These are phyloP conservation scores for Diploscapter pachys DNA, from an alignment of 1,140 invertebrate genomes.

Conservation along the genomic window DNA sequence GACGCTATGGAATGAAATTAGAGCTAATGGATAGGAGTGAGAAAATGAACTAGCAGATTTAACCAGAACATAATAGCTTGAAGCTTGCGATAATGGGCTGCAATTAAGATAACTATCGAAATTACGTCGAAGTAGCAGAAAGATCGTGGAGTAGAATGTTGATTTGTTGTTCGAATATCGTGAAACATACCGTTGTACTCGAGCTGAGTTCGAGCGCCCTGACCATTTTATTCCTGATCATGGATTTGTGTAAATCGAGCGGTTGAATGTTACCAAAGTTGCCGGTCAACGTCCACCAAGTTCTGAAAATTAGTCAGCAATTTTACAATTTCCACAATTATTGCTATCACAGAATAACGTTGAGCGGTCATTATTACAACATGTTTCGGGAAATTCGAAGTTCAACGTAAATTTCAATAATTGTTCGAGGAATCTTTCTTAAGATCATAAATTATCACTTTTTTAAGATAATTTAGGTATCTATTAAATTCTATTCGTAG, in stretches of 20 bases:
- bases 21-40: background rate
- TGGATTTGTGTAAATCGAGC: conserved; percentile 98
- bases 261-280: conserved; percentile 98
- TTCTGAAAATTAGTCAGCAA: conserved; percentile 69
- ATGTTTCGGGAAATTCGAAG: background rate
- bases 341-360: no score
- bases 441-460: background rate
- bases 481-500: background rate
- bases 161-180: background rate
- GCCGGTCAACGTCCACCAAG: conserved; percentile 99
- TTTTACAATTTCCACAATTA: no score
- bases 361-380: background rate
- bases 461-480: background rate
- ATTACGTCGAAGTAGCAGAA: conserved; percentile 69
- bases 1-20: background rate
- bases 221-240: conserved; percentile 87
- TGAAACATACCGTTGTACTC: conserved; percentile 61
- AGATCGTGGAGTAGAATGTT: background rate
- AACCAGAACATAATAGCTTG: conserved; percentile 88
- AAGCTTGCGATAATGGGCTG: conserved; percentile 59
- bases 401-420: background rate
- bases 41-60: conserved; percentile 67
- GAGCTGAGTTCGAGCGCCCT: conserved; percentile 75
- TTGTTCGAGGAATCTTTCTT: background rate
- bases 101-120: no score